Evolutionary conservation across 1,140 invertebrate genomes (phyloP), one percentile per base, ranked within the genome.

Genomic region (Heliothis virescens): DNA sequence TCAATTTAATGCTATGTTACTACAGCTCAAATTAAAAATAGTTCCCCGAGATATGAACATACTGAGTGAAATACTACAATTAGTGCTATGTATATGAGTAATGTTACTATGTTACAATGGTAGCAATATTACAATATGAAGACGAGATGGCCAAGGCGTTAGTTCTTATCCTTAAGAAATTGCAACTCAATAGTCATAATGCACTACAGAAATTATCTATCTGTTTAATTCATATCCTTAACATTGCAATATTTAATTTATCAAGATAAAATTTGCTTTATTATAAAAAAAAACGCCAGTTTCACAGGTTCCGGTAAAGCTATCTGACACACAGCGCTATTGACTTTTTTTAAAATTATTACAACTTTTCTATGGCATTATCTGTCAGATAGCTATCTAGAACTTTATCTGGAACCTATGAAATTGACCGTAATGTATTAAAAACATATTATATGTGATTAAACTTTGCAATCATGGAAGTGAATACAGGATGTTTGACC

Each of bases 21-120:
- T 26, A 13, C 13, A 60, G 21, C 57, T 26, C 21, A 60, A 12
- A 59, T 59, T 13, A 26, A 59, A 12, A 59, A 18, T 59, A 26
- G 21, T 13, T 26, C 1, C 0, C 34, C 13, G 21, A 59, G 57
- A 26, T 26, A 60, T 13, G 26, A 60, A 60, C 21, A 60, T 11
- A 26, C 16, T 21, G 55, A 57, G 21, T 29, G 12, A 29, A 12
- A 60, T 12, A 60, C 12, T 29, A 26, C 21, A 60, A 29, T 60
- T 29, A 29, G 11, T 60, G 26, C 21, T 29, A 26, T 21, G 12
- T 60, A 60, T 60, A 60, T 60, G 57, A 59, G 26, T 13, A 59
- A 59, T 13, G 11, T 59, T 53, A 4, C 57, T 59, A 11, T 48
- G 2, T 65, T 48, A 67, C 63, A 67, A 67, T 67, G 63, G 41